Evolutionary conservation across 2,113 vertebrate genomes (phyloP), one percentile per base, ranked within the genome.

Genomic region (Mungos mungo): DNA sequence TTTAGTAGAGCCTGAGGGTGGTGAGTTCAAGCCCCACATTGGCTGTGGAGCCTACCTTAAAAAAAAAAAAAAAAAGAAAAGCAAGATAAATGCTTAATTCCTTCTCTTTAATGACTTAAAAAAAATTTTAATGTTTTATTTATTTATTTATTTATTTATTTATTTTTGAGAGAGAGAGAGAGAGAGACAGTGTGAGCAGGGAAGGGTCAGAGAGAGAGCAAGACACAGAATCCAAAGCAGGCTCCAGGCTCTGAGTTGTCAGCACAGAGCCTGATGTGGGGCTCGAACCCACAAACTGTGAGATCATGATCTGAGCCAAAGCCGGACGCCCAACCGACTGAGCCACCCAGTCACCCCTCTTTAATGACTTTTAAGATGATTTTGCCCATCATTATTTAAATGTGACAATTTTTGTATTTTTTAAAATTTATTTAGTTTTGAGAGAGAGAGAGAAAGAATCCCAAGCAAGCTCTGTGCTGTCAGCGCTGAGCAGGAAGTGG

Each of bases 61-160:
- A 65, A 65, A 27, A 29, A 65, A 5, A 71, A 71, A 21, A 71
- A 71, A 25, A 72, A 88, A n/a, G 45, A 50, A 68, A 74, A 25
- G 5, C 18, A 19, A 38, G 35, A 60, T 33, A 74, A 35, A 27
- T n/a, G 87, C 41, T 90, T 50, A 18, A 79, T 90, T 79, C 35
- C 76, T 90, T 79, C 41, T 90, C 74, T 90, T 79, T 79, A 90
- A 52, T 79, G 25, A 79, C 41, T 41, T 41, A 41, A 41, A 41
- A 41, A 41, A 5, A 5, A 5, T 41, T 41, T 41, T 41, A 41
- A 41, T 41, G 41, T 41, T 41, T 41, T 41, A 74, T 74, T 76
- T 60, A 60, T 74, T 31, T 88, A 19, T 50, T 50, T 50, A 63
- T 7, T n/a, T n/a, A n/a, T 29, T 76, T 31, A 45, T 45, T 41